These are phyloP conservation scores for Matsumyia berberina DNA, from an alignment of 2,888 invertebrate genomes.

Conservation along the genomic window DNA sequence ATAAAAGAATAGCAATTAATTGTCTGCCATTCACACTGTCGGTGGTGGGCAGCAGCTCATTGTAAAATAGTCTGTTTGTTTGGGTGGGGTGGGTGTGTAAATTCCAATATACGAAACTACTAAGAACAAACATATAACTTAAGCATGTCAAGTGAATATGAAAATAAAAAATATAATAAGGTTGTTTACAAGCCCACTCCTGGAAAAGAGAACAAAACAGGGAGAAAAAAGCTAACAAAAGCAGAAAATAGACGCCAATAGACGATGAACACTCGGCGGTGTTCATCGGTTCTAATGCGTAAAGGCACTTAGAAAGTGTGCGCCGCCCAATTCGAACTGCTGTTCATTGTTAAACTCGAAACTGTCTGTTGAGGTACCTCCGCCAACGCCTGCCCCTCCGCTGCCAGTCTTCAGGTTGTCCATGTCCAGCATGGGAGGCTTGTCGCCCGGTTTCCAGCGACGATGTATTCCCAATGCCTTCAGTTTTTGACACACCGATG, in stretches of 20 bases:
- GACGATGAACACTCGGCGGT: conserved; percentile 3
- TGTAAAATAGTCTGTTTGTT: conserved; percentile 53
- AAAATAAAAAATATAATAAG: conserved; percentile 30
- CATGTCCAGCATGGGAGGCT: conserved; percentile 82
- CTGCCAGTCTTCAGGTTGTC: conserved; percentile 80
- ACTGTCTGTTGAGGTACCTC: conserved; percentile 75
- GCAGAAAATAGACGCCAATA: conserved; percentile 15
- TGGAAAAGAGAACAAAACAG: conserved; percentile 31
- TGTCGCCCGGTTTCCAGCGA: conserved; percentile 83
- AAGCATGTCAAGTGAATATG: conserved; percentile 16
- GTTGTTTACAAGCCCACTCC: conserved; percentile 49
- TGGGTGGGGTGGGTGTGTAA: conserved; percentile 52
- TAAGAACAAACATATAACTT: conserved; percentile 22
- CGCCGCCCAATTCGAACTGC: conserved; percentile 83
- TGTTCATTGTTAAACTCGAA: conserved; percentile 78
- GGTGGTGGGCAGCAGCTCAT: conserved; percentile 19
- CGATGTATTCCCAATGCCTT: conserved; percentile 84
- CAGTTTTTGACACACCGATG: conserved; percentile 83
- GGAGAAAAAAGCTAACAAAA: not conserved
- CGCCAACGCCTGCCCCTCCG: conserved; percentile 72
- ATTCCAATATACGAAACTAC: conserved; percentile 18
- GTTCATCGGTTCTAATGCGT: conserved; percentile 78
- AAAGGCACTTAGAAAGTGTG: conserved; percentile 84
- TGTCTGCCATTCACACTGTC: not conserved
- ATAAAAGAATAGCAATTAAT: conserved; percentile 22